Evolutionary conservation across 2,113 vertebrate species (phyloP), one percentile per base, ranked within the genome.

Genomic region (Dascyllus trimaculatus): DNA sequence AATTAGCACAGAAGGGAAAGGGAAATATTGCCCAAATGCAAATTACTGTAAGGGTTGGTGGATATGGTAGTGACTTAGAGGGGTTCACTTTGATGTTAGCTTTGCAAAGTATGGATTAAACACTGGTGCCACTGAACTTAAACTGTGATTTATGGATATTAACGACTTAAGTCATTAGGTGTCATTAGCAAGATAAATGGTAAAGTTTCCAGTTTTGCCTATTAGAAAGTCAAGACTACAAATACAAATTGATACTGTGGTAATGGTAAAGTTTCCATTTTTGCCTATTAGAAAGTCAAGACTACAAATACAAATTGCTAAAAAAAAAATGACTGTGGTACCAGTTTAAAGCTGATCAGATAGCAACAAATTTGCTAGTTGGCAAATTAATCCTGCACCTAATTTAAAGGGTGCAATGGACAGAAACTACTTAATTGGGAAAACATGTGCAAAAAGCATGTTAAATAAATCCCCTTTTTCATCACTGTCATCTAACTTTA

Each of bases 1-100:
- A 87, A 91, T 89, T 80, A 81, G 81, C 69, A 80, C 72, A 62
- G 17, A 69, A 43, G 29, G 56, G 17, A 80, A 68, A 64, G 35
- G 43, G 11, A 58, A 54, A 68, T 63, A 77, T 56, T 48, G 14
- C 25, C 25, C 32, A 59, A 71, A 83, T 81, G 74, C 40, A 83
- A 86, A 89, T 82, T 4, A 56, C 38, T 75, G 26, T 68, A 40
- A 38, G 14, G 54, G 14, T n/a, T 48, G 29, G 46, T 40, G 68
- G 40, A 77, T 64, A 77, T 73, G 43, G 52, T 19, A 25, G 38
- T 56, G 79, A 81, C 32, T 53, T 26, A 32, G 67, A 79, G 43
- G 21, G 19, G 14, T 64, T 85, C 26, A 62, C 26, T 60, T 43
- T 67, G 26, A 80, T 59, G 70, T 60, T 22, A 29, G 58, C 40